These are phyloP conservation scores for Drosophila monieri DNA, from an alignment of 2,888 invertebrate species.

Conservation along the genomic window DNA sequence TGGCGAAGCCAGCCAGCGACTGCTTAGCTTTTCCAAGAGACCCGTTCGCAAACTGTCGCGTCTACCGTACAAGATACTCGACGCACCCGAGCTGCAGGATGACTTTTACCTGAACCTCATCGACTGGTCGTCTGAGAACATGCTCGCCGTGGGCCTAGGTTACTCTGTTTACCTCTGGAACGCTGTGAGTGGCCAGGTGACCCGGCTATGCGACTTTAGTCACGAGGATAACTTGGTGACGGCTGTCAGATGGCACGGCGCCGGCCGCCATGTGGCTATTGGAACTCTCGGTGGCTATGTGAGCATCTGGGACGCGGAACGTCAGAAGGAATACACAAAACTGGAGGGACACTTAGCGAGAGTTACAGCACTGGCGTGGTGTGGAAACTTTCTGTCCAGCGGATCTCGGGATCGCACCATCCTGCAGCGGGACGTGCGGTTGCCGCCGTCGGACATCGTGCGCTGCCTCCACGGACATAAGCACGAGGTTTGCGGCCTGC, in stretches of 20 bases:
- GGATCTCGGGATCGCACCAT: constrained; percentile 98
- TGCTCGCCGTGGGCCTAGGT: constrained; percentile 97
- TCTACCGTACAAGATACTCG: constrained; percentile 94
- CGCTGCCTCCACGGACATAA: constrained; percentile 93
- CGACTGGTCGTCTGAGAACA: constrained; percentile 99
- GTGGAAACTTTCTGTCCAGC: constrained; percentile 95
- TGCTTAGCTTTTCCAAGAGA: constrained; percentile 22
- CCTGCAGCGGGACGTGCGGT: constrained; percentile 95
- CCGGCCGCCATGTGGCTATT: constrained; percentile 97
- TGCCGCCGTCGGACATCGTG: constrained; percentile 90
- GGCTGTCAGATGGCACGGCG: constrained; percentile 98
- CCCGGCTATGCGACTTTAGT: constrained; percentile 97
- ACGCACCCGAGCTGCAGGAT: constrained; percentile 87
- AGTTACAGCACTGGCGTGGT: constrained; percentile 97
- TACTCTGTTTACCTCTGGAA: constrained; percentile 99
- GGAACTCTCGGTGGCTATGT: constrained; percentile 98
- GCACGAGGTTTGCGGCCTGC: constrained; percentile 98
- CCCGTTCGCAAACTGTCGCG: constrained; percentile 97
- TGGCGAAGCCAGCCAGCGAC: constrained; percentile 23
- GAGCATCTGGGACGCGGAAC: constrained; percentile 96
- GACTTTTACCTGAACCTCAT: constrained; percentile 99
- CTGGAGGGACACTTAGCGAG: constrained; percentile 95
- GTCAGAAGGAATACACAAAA: constrained; percentile 90
- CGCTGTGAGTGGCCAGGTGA: constrained; percentile 98
- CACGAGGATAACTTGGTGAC: constrained; percentile 97